Conservation (phyloP, 2,113 vertebrate species). For the Vidua chalybeata region DNA sequence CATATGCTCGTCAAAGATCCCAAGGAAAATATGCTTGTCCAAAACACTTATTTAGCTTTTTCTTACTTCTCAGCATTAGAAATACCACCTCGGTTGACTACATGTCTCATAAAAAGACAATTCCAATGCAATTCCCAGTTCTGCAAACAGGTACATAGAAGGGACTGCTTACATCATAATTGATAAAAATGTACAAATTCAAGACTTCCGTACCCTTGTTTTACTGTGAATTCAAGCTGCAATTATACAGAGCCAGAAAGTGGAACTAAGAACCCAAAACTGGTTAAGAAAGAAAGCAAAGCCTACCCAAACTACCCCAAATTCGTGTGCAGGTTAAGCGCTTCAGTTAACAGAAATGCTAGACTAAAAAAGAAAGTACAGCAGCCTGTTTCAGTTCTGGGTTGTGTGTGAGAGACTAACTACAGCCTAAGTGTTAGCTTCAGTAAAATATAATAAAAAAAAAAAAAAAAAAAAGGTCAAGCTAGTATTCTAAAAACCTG, state of each 20-base stretch:
- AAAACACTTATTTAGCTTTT: constrained; percentile 20
- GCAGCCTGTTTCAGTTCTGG: constrained; percentile 42
- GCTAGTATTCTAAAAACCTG: constrained; percentile 79
- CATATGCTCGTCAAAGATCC: not conserved
- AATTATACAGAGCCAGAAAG: constrained; percentile 44
- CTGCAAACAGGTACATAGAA: constrained; percentile 9
- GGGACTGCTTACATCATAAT: not conserved
- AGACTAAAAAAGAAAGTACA: constrained; percentile 24
- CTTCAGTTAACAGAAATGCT: constrained; percentile 51
- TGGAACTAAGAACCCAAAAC: constrained; percentile 32
- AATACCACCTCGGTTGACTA: not conserved
- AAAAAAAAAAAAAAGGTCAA: not conserved
- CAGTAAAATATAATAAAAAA: not conserved
- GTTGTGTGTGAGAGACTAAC: constrained; percentile 48
- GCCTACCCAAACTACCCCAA: constrained; percentile 20
- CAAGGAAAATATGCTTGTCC: not conserved
- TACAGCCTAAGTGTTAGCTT: constrained; percentile 54
- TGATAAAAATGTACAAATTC: not conserved
- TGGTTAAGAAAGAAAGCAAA: constrained; percentile 23
- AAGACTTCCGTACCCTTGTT: not conserved
- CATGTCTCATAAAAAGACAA: not conserved
- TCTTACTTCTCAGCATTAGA: constrained; percentile 18
- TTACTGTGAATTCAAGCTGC: not conserved
- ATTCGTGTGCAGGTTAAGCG: constrained; percentile 15
- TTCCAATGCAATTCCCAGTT: constrained; percentile 31